Conservation (phyloP, 1,140 invertebrate species). For the Drosophila aff. region DNA sequence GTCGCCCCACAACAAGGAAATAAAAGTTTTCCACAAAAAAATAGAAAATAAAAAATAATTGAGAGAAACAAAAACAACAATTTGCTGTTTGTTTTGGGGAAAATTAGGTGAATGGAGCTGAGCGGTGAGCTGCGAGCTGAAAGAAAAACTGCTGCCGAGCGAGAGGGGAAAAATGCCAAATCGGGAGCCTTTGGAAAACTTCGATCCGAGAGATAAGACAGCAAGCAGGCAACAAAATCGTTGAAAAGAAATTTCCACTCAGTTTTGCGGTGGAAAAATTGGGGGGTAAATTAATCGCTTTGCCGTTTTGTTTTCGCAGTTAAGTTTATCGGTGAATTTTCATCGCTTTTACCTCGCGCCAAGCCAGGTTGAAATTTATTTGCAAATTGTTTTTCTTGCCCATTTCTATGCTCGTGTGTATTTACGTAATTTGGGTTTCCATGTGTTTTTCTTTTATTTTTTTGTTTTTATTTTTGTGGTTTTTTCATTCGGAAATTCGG, state of each 20-base stretch:
- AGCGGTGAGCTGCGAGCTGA: slow-evolving; percentile 8
- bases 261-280: slow-evolving; percentile 1
- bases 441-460: not conserved
- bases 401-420: slow-evolving; percentile 30
- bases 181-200: slow-evolving; percentile 26
- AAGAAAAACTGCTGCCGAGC: slow-evolving; percentile 31
- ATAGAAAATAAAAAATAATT: slow-evolving; percentile 3
- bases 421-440: slow-evolving; percentile 43
- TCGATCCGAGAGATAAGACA: slow-evolving; percentile 57
- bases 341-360: slow-evolving; percentile 51
- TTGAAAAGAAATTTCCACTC: slow-evolving; percentile 44
- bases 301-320: slow-evolving; percentile 43
- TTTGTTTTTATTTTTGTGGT: not conserved
- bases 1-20: slow-evolving; percentile 70
- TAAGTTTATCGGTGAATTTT: slow-evolving; percentile 65
- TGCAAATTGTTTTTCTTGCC: slow-evolving; percentile 31
- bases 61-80: slow-evolving; percentile 4
- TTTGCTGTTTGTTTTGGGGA: slow-evolving; percentile 26
- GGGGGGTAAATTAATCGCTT: slow-evolving; percentile 37
- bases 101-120: slow-evolving; percentile 76
- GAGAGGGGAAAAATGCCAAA: slow-evolving; percentile 38
- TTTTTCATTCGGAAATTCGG: slow-evolving; percentile 25
- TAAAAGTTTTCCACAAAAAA: slow-evolving; percentile 58
- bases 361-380: slow-evolving; percentile 41
- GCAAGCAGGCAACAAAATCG: slow-evolving; percentile 6